A percentile compares a stretch with the other conserved stretches of the same genome.
phyloP scores from a whole-genome alignment of 37 sponge, comb jelly and placozoan genomes.

The Beroe ovata region DNA sequence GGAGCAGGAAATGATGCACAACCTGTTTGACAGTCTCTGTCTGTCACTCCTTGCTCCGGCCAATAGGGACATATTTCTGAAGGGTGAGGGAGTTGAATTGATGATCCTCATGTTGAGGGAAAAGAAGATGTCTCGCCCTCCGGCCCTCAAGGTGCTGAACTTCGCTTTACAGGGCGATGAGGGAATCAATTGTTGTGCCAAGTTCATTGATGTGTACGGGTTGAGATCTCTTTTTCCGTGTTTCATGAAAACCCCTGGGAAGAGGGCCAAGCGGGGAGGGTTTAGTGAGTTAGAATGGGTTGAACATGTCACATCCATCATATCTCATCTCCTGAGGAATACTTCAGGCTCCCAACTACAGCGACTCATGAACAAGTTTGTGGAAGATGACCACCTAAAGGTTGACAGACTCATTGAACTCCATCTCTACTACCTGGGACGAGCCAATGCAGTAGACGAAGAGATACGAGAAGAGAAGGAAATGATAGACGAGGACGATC shows the following conservation, averaged over 20 bases:
- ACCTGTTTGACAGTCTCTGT: slow-evolving; percentile 96
- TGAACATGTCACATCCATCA: slow-evolving; percentile 91
- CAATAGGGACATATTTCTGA: slow-evolving; percentile 86
- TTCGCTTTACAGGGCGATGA: slow-evolving; percentile 83
- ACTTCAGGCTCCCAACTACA: background rate
- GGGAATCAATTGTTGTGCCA: slow-evolving; percentile 84
- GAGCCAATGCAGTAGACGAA: slow-evolving; percentile 68
- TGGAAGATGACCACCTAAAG: slow-evolving; percentile 92
- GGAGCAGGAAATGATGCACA: slow-evolving; percentile 96
- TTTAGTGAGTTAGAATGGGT: slow-evolving; percentile 77
- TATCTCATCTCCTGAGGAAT: slow-evolving; percentile 83
- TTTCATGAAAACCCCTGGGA: slow-evolving; percentile 88
- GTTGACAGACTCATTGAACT: slow-evolving; percentile 93
- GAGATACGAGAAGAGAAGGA: slow-evolving; percentile 59
- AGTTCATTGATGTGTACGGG: slow-evolving; percentile 94
- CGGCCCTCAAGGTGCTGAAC: slow-evolving; percentile 92
- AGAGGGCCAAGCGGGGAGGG: slow-evolving; percentile 67
- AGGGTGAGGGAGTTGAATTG: slow-evolving; percentile 96
- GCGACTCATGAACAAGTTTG: slow-evolving; percentile 82
- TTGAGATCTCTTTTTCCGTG: slow-evolving; percentile 87
- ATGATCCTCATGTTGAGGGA: slow-evolving; percentile 93
- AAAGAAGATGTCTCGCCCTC: slow-evolving; percentile 80
- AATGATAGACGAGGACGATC: slow-evolving; percentile 61
- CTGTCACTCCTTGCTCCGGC: slow-evolving; percentile 80
- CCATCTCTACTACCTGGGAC: slow-evolving; percentile 78